Evolutionary conservation across 1,140 invertebrate genomes (phyloP).

Genomic region (Rhopalosiphum padi): DNA sequence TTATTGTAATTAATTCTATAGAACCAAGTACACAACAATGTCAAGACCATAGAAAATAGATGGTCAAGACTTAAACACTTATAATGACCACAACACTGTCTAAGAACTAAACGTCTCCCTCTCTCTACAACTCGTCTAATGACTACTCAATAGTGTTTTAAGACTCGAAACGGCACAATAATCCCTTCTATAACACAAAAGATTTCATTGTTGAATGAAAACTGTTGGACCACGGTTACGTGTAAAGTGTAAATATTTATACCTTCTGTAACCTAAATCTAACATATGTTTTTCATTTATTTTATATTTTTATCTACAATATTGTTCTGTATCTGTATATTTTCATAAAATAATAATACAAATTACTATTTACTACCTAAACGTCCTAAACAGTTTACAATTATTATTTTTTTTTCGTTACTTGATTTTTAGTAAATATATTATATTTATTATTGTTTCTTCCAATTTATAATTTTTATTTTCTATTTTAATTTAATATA

Average conservation of each 20-base stretch:
- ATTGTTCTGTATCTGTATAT: background rate
- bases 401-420: background rate
- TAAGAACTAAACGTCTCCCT: no score
- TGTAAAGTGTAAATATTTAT: background rate
- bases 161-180: no score
- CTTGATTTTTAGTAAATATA: background rate
- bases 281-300: conserved; percentile 25
- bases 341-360: conserved; percentile 7
- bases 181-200: background rate
- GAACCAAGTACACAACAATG: no score
- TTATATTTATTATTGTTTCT: background rate
- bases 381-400: background rate
- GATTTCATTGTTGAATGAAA: background rate
- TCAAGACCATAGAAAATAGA: no score
- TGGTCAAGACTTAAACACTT: no score
- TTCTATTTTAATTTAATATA: background rate
- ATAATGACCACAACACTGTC: no score
- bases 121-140: no score
- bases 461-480: background rate
- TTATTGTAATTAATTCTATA: no score
- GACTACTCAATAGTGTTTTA: no score
- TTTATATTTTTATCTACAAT: conserved; percentile 9
- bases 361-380: background rate
- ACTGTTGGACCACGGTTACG: background rate
- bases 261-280: conserved; percentile 7